phyloP scores from a whole-genome alignment of 2,113 vertebrate genomes.

The Nycticebus coucang region DNA sequence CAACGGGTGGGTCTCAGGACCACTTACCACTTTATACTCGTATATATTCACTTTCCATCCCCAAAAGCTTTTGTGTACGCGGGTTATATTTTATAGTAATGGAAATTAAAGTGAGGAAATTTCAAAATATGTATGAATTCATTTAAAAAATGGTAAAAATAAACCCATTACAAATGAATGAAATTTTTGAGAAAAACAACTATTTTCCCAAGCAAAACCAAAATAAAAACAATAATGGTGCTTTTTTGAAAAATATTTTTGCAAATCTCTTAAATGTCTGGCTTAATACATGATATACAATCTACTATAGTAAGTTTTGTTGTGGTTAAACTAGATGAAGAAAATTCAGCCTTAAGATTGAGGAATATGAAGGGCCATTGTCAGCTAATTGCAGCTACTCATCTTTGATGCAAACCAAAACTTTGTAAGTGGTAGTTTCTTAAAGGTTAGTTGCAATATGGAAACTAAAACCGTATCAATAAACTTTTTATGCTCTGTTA shows the following conservation, averaged over 20 bases:
- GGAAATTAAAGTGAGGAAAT: not conserved
- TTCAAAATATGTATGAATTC: not conserved
- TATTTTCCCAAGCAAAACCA: not conserved
- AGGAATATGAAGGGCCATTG: slow-evolving; percentile 16
- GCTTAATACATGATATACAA: not conserved
- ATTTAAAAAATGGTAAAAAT: not conserved
- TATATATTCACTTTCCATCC: not conserved
- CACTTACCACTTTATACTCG: not conserved
- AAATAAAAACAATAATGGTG: not conserved
- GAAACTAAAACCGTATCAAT: not conserved
- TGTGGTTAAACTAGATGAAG: not conserved
- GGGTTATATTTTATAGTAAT: not conserved
- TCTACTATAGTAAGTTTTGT: not conserved
- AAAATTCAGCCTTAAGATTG: slow-evolving; percentile 3
- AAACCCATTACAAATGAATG: not conserved
- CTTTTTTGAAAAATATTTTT: not conserved
- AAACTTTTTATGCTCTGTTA: not conserved
- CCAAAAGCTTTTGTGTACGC: not conserved
- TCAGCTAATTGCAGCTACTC: slow-evolving; percentile 36
- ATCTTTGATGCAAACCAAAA: slow-evolving; percentile 28
- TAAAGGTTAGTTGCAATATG: not conserved
- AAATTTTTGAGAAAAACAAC: slow-evolving; percentile 21
- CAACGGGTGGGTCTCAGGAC: not conserved
- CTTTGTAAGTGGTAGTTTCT: not conserved
- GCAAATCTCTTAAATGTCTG: not conserved